A percentile compares a stretch with the other conserved stretches of the same genome.
These are phyloP conservation scores for Xenus cinereus DNA, from an alignment of 2,113 vertebrate genomes.

Conservation along the genomic window DNA sequence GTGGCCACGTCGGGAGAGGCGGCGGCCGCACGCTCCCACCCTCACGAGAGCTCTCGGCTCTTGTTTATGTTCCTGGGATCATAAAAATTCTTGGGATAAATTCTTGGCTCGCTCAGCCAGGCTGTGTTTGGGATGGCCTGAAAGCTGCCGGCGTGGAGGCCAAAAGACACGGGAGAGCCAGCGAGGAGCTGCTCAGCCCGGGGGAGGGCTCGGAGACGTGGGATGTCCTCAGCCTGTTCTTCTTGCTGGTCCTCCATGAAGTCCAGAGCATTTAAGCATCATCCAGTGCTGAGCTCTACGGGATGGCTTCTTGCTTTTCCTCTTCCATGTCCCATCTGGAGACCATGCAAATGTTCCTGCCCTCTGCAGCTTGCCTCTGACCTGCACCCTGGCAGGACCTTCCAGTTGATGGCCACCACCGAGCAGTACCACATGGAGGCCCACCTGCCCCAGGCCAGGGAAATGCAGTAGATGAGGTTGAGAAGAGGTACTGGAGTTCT, in stretches of 20 bases:
- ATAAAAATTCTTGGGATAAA: constrained; percentile 49
- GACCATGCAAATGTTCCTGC: not conserved
- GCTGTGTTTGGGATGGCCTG: not conserved
- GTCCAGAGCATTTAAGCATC: not conserved
- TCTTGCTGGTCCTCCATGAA: rapidly evolving
- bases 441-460: rapidly evolving
- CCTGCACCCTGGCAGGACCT: not conserved
- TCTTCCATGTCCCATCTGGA: not conserved
- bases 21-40: rapidly evolving
- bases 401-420: not conserved
- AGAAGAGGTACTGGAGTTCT: not conserved
- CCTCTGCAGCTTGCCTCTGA: not conserved
- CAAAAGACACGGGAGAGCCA: not conserved
- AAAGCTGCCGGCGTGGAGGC: rapidly evolving
- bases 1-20: not conserved
- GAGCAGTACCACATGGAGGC: rapidly evolving
- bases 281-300: rapidly evolving
- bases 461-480: not conserved
- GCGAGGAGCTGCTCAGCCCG: not conserved
- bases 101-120: not conserved
- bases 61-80: constrained; percentile 49
- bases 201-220: rapidly evolving
- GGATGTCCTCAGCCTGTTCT: not conserved
- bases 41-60: not conserved
- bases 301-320: not conserved